A percentile compares a stretch with the other conserved stretches of the same genome.
These are phyloP conservation scores for Benthosema pterotum DNA, from an alignment of 2,797 vertebrate species.

Conservation along the genomic window DNA sequence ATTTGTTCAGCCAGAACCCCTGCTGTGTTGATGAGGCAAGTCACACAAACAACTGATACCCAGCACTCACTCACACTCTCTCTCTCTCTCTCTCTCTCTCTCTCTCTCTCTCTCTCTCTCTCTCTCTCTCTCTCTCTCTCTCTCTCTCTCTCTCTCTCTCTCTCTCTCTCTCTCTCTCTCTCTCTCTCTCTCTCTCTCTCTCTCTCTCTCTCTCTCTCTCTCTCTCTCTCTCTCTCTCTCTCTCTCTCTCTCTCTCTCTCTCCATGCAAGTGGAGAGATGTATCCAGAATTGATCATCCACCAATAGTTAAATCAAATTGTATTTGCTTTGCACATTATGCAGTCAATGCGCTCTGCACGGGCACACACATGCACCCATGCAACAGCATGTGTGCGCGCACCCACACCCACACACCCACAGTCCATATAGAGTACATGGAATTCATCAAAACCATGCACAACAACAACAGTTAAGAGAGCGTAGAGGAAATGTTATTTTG, in stretches of 20 bases:
- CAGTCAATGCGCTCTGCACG: too few species aligned
- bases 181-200: neutral
- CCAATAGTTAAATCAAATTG: too few species aligned
- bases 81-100: constrained; percentile 1
- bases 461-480: too few species aligned
- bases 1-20: constrained; percentile 44
- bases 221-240: neutral
- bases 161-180: neutral
- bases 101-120: neutral
- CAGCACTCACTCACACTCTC: neutral
- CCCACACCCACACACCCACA: too few species aligned
- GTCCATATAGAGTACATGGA: too few species aligned
- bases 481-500: too few species aligned
- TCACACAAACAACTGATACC: constrained; percentile 45
- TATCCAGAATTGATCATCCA: too few species aligned
- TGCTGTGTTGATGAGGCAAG: constrained; percentile 44
- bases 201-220: neutral
- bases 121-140: constrained; percentile 13
- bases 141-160: neutral
- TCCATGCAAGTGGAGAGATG: too few species aligned
- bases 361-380: too few species aligned
- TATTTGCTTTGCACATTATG: too few species aligned
- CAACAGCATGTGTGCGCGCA: too few species aligned
- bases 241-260: neutral
- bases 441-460: too few species aligned